phyloP scores from a whole-genome alignment of 2,113 vertebrate genomes.

The Laterallus jamaicensis region DNA sequence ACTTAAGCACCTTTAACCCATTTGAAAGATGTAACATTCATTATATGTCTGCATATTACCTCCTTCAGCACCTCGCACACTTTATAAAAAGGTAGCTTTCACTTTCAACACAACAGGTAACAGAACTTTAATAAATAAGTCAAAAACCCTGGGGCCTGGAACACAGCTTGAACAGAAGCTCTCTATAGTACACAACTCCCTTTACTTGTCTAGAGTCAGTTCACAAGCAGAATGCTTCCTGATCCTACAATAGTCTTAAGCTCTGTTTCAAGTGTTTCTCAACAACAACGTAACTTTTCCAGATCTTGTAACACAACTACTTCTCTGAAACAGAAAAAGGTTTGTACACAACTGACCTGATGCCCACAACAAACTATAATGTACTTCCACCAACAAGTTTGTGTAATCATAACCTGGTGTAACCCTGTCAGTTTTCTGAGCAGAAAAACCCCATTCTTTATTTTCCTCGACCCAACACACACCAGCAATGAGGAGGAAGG shows the following conservation, averaged over 20 bases:
- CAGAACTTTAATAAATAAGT: neutral
- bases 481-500: fast-evolving
- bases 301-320: neutral
- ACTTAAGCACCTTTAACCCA: neutral
- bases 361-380: no score
- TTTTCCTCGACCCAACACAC: no score
- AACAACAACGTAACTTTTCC: fast-evolving
- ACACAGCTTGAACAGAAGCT: neutral
- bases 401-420: fast-evolving
- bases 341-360: neutral
- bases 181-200: neutral
- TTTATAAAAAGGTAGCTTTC: neutral
- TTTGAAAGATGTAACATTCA: fast-evolving
- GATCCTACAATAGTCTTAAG: neutral
- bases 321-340: fast-evolving
- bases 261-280: neutral
- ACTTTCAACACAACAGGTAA: neutral
- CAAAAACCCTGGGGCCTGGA: fast-evolving
- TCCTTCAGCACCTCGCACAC: neutral
- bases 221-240: neutral
- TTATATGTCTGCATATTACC: neutral
- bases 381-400: fast-evolving
- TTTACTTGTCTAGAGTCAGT: neutral
- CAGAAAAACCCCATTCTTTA: fast-evolving
- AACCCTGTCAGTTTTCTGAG: fast-evolving